phyloP scores from a whole-genome alignment of 1,140 invertebrate species.

The Leptopilina clavipes region DNA sequence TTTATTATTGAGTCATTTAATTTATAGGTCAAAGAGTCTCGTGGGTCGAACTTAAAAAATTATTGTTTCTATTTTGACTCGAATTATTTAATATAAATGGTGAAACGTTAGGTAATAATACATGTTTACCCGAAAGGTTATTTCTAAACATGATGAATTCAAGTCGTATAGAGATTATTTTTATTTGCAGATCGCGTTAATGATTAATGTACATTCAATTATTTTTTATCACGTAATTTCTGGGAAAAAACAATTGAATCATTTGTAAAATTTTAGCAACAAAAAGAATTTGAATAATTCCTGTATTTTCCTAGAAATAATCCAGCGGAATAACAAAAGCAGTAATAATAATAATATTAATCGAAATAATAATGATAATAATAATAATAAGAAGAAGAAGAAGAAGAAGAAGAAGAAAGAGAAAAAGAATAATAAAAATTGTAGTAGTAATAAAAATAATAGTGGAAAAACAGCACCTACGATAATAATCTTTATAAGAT shows the following conservation, averaged over 20 bases:
- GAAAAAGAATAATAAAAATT: not conserved
- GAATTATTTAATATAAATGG: not conserved
- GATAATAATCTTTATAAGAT: not conserved
- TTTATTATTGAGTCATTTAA: too few relatives aligned
- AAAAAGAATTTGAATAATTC: not conserved
- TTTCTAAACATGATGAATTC: not conserved
- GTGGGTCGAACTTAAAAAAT: not conserved
- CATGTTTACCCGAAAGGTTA: too few relatives aligned
- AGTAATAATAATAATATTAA: not conserved
- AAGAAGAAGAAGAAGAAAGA: too few relatives aligned
- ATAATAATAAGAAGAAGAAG: too few relatives aligned
- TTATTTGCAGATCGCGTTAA: slow-evolving; percentile 5
- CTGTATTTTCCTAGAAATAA: not conserved
- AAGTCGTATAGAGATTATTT: not conserved
- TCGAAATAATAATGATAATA: not conserved
- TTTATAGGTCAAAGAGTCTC: not conserved
- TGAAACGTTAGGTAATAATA: too few relatives aligned
- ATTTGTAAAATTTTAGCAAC: not conserved
- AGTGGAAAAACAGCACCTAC: not conserved
- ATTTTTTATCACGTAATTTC: not conserved
- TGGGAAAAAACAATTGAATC: slow-evolving; percentile 1
- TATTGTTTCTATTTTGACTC: not conserved
- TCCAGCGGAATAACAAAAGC: not conserved
- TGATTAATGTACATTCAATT: slow-evolving; percentile 26
- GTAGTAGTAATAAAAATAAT: not conserved